A percentile compares a stretch with the other conserved stretches of the same genome.
These are phyloP conservation scores for Vicugna pacos DNA, from an alignment of 2,113 vertebrate species.

Conservation along the genomic window DNA sequence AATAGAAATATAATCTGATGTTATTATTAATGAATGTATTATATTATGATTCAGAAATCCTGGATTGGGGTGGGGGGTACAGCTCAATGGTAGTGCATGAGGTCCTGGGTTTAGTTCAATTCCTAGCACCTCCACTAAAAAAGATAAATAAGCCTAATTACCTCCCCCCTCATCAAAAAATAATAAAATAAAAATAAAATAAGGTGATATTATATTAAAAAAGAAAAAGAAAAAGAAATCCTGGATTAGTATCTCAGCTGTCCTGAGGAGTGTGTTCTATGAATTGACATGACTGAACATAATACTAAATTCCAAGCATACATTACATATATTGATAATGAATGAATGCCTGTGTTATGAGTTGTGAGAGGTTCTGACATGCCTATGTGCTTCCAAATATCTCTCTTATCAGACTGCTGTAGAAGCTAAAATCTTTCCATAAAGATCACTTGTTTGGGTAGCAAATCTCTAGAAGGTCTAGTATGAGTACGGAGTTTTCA, in stretches of 20 bases:
- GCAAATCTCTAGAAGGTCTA: not conserved
- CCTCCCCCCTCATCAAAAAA: too few relatives aligned
- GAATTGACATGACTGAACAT: not conserved
- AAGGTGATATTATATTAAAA: too few relatives aligned
- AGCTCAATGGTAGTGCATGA: too few relatives aligned
- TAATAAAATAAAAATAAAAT: too few relatives aligned
- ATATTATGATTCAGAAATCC: not conserved
- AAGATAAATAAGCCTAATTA: too few relatives aligned
- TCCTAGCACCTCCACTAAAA: too few relatives aligned
- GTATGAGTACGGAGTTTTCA: not conserved
- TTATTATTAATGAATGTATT: constrained; percentile 1
- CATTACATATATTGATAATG: not conserved
- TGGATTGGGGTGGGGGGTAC: not conserved
- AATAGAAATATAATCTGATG: not conserved
- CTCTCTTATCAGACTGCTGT: not conserved
- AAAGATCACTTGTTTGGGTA: not conserved
- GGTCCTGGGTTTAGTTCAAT: too few relatives aligned
- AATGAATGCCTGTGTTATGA: not conserved
- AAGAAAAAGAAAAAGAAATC: not conserved
- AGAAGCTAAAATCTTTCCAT: not conserved
- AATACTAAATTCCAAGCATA: not conserved
- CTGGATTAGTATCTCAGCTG: not conserved
- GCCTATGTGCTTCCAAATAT: not conserved
- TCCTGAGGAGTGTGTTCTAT: not conserved
- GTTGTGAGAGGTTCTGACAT: not conserved